Evolutionary conservation across 2,888 invertebrate genomes (phyloP).

Genomic region (Melanophora roralis): DNA sequence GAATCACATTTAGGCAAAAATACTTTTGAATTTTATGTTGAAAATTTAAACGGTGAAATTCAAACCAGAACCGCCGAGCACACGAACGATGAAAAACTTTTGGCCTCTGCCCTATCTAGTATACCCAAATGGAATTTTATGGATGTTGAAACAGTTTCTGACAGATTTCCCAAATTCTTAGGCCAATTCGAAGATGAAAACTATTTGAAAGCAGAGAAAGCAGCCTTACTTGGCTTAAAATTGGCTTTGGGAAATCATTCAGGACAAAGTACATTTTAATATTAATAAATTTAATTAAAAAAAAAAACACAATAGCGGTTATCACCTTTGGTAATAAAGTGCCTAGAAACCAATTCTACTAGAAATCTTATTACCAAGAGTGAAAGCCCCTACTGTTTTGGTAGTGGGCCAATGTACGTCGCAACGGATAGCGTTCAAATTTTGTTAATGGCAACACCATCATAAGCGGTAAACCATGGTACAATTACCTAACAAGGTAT

Average conservation of each 20-base stretch:
- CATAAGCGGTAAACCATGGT: no score
- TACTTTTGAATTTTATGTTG: conserved; percentile 56
- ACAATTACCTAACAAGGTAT: no score
- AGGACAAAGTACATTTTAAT: conserved; percentile 54
- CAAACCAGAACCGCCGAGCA: not conserved
- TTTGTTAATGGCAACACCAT: no score
- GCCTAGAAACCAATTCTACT: no score
- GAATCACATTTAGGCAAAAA: not conserved
- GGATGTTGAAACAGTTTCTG: conserved; percentile 47
- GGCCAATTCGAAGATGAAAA: conserved; percentile 66
- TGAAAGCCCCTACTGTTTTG: no score
- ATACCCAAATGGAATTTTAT: conserved; percentile 65
- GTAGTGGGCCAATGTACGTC: no score
- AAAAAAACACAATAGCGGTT: no score
- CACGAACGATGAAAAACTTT: not conserved
- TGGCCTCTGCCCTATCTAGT: conserved; percentile 40
- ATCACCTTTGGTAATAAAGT: no score
- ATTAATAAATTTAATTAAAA: not conserved
- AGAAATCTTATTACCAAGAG: no score
- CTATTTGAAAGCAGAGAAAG: conserved; percentile 65
- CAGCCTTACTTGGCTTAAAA: conserved; percentile 64
- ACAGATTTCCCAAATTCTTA: conserved; percentile 64
- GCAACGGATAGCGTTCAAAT: no score
- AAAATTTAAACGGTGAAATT: conserved; percentile 24
- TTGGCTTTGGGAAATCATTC: conserved; percentile 62